Evolutionary conservation across 1,140 invertebrate genomes (phyloP), one percentile per base, ranked within the genome.

Genomic region (Portunus trituberculatus): DNA sequence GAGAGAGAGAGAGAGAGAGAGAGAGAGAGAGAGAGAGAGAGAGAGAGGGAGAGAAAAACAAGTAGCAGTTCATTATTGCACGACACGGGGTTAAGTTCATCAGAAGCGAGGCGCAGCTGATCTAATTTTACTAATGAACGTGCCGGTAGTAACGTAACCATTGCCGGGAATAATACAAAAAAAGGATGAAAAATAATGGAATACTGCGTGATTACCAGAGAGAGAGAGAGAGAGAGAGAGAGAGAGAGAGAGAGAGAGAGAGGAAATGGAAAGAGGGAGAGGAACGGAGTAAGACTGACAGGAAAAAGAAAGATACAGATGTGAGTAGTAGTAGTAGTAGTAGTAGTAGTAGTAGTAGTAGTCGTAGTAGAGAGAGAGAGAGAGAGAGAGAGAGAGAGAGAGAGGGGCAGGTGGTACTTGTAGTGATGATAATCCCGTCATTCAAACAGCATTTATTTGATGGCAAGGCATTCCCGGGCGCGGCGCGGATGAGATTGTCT

Each of bases 21-120:
- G 83, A 84, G 83, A 84, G 83, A 84, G 83, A 84, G 83, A 84
- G 83, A 84, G 83, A 84, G 83, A 84, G 83, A 84, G 83, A 84
- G 83, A 84, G 83, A 84, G 83, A 84, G 83, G 28, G 83, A 84
- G 83, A 84, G 83, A 84, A n/a, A n/a, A 25, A 32, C 12, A 32
- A 84, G n/a, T 20, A 59, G 52, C 39, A 39, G 39, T 59, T 59
- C 52, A 59, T 59, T 59, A 59, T 59, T 59, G 52, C 52, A 16
- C 20, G 52, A 59, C 52, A 20, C 20, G 52, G 52, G 12, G 39
- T 59, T 59, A 59, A 59, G 52, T 59, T 59, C 52, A 59, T 59
- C 52, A 59, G 52, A 59, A 20, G 52, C 52, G 52, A 59, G 52
- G 52, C 52, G 10, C 2, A 59, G 52, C 52, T 59, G 52, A 59